A percentile compares a stretch with the other conserved stretches of the same genome.
phyloP scores from a whole-genome alignment of 2,113 vertebrate species.

The Natator depressus region DNA sequence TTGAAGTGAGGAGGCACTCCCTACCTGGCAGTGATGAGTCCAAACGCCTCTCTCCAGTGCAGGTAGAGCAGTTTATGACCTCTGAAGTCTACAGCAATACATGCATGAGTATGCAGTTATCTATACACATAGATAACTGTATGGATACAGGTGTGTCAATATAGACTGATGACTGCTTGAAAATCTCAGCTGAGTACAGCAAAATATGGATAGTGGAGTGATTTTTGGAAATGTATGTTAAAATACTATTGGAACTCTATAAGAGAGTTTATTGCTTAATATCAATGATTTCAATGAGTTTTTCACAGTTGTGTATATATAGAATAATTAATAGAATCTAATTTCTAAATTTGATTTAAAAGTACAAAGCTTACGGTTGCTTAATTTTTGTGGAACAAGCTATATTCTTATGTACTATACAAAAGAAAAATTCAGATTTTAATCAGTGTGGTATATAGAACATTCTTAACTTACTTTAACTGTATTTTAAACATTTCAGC shows the following conservation, averaged over 20 bases:
- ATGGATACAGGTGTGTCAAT: background rate
- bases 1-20: background rate
- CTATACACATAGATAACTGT: fast-evolving
- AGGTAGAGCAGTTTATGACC: background rate
- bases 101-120: fast-evolving
- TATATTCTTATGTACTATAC: background rate
- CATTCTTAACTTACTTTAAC: background rate
- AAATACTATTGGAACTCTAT: background rate
- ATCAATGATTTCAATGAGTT: constrained; percentile 37
- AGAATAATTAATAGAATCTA: constrained; percentile 55
- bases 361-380: background rate
- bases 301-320: constrained; percentile 30
- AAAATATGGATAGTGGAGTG: background rate
- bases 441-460: background rate
- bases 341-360: constrained; percentile 56
- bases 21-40: background rate
- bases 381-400: background rate
- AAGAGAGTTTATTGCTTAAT: constrained; percentile 21
- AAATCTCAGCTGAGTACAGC: background rate
- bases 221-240: background rate
- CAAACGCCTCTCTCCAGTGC: background rate
- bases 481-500: fast-evolving
- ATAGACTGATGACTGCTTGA: background rate
- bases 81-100: background rate
- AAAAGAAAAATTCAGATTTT: background rate